A percentile compares a stretch with the other conserved stretches of the same genome.
phyloP scores from a whole-genome alignment of 2,113 vertebrate species.

The Polypterus bichir region DNA sequence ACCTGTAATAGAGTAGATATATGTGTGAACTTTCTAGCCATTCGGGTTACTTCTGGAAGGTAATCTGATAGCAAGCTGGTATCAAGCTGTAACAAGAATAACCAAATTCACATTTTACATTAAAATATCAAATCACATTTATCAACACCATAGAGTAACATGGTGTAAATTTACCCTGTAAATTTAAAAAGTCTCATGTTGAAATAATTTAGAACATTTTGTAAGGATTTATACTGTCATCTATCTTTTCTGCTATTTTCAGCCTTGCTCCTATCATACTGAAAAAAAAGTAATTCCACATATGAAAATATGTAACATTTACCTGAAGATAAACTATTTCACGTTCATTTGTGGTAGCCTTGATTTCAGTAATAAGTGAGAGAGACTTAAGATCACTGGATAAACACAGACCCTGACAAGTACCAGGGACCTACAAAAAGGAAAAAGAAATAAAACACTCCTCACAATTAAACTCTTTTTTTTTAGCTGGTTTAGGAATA shows the following conservation, averaged over 20 bases:
- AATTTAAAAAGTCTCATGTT: background rate
- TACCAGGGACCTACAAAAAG: slow-evolving; percentile 61
- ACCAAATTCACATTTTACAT: too few relatives aligned
- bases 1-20: slow-evolving; percentile 91
- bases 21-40: slow-evolving; percentile 95
- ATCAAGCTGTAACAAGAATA: slow-evolving; percentile 60
- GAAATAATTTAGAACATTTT: background rate
- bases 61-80: slow-evolving; percentile 79
- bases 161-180: too few relatives aligned
- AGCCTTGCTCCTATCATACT: too few relatives aligned
- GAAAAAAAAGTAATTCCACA: background rate
- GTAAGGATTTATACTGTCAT: background rate
- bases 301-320: slow-evolving; percentile 13
- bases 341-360: slow-evolving; percentile 36
- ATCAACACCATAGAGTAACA: background rate
- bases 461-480: background rate
- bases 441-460: background rate
- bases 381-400: slow-evolving; percentile 88
- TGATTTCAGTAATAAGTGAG: slow-evolving; percentile 71
- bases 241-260: too few relatives aligned
- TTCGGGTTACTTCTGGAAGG: slow-evolving; percentile 85
- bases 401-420: slow-evolving; percentile 73
- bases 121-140: background rate
- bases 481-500: too few relatives aligned
- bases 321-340: slow-evolving; percentile 81